Base-by-base conservation (phyloP, 1,140 invertebrate species). In the Lycorma delicatula region DNA sequence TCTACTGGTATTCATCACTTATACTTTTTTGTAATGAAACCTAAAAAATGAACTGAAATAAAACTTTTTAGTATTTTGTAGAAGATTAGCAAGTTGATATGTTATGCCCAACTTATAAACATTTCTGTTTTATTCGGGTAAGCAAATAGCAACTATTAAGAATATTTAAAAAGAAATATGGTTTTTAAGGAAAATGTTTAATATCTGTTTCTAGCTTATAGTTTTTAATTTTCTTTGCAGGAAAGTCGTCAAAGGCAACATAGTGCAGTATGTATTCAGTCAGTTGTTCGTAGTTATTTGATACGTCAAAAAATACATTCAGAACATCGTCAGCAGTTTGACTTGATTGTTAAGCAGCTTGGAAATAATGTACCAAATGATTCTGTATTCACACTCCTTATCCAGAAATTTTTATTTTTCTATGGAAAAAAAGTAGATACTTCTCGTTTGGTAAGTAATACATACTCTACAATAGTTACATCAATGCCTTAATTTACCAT, bases 241-340 rank as follows among this genome's bases (percentile, higher is more conserved):
- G 78, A 87, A 70, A 77, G 84, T 63, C 74, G 91, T 63, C 72
- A 79, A 68, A 77, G 79, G 67, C 69, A 82, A 62, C 78, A 81
- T 55, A 85, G 85, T 68, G 79, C 85, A 26, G 73, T 85, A 63
- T 84, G 82, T 71, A 85, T 93, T 53, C 89, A 92, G 69, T 83
- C 87, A 1, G 83, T 81, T 70, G 80, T 84, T n/a, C 76, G 91
- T 60, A 86, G 89, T 60, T 91, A 84, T 64, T 70, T 86, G 13
- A 75, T 76, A 18, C 78, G 90, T 41, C 84, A 84, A 67, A 74
- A 75, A 53, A 75, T 77, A 36, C 88, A 87, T 71, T 72, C 79
- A 53, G 67, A 72, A 27, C 79, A 87, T 65, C 75, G 88, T 51
- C 69, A 72, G 23, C 72, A 82, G 47, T 93, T 89, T 74, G 87